Conservation (phyloP, 1,140 invertebrate genomes). For the Caenorhabditis remanei region DNA sequence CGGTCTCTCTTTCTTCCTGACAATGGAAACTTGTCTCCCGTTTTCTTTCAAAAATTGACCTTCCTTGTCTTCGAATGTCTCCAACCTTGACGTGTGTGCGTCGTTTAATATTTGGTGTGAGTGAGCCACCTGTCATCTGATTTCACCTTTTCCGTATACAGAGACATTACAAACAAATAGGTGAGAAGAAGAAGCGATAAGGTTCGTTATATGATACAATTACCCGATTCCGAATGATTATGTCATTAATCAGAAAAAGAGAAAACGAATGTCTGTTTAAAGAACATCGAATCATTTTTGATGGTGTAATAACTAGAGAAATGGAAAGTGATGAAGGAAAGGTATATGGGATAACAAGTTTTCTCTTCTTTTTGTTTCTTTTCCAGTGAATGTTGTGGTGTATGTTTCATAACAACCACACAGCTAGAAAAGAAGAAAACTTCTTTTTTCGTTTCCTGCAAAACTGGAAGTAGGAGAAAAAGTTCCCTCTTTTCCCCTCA, state of each 20-base stretch:
- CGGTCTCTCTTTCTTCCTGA: background rate
- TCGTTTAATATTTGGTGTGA: constrained; percentile 22
- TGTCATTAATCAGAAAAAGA: constrained; percentile 25
- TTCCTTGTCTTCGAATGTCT: constrained; percentile 15
- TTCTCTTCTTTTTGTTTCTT: background rate
- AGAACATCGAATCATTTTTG: constrained; percentile 8
- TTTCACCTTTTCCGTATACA: background rate
- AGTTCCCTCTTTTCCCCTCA: background rate
- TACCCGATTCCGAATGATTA: constrained; percentile 9
- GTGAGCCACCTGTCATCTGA: constrained; percentile 42
- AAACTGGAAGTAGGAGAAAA: constrained; percentile 41
- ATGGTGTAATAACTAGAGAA: constrained; percentile 25
- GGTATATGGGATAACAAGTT: constrained; percentile 54
- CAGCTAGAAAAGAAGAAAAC: background rate
- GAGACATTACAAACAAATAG: background rate
- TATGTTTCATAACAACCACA: constrained; percentile 51
- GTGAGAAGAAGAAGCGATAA: background rate
- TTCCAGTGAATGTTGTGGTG: constrained; percentile 13
- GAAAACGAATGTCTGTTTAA: background rate
- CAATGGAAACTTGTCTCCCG: background rate
- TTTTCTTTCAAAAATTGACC: constrained; percentile 50
- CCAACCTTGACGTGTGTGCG: constrained; percentile 42
- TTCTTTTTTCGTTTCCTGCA: constrained; percentile 34
- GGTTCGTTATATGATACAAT: background rate
- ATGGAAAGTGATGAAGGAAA: constrained; percentile 40